Base-by-base conservation (phyloP, 2,888 invertebrate species). In the Fragum sueziense region DNA sequence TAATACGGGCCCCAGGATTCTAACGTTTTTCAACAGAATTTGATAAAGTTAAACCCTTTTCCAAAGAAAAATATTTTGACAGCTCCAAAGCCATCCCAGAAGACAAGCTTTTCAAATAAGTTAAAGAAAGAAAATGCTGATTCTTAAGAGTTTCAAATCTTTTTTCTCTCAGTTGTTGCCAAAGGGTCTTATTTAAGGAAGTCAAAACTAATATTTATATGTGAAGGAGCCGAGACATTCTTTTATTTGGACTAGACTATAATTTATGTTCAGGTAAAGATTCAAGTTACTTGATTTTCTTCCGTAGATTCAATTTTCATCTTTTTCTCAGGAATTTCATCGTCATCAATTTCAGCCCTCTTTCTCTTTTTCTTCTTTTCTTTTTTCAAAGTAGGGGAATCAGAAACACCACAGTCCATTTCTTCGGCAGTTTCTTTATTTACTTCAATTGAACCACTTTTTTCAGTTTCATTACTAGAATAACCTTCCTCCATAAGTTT, bases 361-460 rank as follows among this genome's bases (percentile, higher is more conserved):
- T 75, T 70, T 61, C 31, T 61, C 33, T 57, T 65, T 20, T 37
- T 25, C 59, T 74, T 71, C 27, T 54, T 54, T 27, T 59, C 25
- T 41, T 76, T 68, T 52, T 74, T 61, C 17, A 20, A 29, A 27
- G 61, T 52, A 52, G 6, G 11, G n/a, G n/a, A 22, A 57, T 7
- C 9, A 27, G 14, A 25, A 22, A 20, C 6, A 22, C 25, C 27
- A 57, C 57, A 25, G 11, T 57, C 25, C 4, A 25, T 14, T 22
- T 22, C 27, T 25, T 25, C 25, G 14, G 9, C 25, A 27, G 9
- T 25, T 57, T 11, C 4, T 6, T 4, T 3, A 31, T 31, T 29
- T 27, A n/a, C 14, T 31, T 29, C 11, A n/a, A n/a, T 52, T 14
- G 6, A 7, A n/a, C 9, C 9, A 52, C 6, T n/a, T 52, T 29